Evolutionary conservation across 35 echinoderm and acorn worm species (phyloP).

Genomic region (Hemicentrotus pulcherrimus): DNA sequence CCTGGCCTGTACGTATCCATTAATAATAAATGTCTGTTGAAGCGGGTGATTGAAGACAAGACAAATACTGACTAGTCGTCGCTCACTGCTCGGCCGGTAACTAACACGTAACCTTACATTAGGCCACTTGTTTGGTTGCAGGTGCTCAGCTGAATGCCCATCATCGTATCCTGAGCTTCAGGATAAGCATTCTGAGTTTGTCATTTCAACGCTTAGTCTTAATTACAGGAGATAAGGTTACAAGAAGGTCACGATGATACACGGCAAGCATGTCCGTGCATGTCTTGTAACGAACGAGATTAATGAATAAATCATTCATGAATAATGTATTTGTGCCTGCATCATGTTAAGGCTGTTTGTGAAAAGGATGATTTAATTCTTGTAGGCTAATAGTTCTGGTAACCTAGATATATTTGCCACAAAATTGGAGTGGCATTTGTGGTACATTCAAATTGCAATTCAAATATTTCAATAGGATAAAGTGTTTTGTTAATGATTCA

Average conservation of each 20-base stretch:
- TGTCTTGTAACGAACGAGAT: too few species aligned
- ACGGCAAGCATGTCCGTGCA: background rate
- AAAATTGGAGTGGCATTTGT: background rate
- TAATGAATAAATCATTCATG: background rate
- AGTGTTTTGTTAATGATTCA: background rate
- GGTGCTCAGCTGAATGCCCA: background rate
- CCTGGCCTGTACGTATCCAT: too few species aligned
- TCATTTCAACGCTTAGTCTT: background rate
- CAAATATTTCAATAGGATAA: background rate
- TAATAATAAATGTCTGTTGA: background rate
- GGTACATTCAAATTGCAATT: background rate
- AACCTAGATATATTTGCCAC: background rate
- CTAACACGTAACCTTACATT: background rate
- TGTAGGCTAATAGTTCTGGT: background rate
- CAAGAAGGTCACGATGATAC: background rate
- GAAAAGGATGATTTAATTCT: too few species aligned
- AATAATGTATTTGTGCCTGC: background rate
- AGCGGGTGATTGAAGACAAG: constrained; percentile 8
- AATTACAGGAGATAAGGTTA: constrained; percentile 10
- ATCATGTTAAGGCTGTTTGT: too few species aligned
- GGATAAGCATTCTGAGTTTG: background rate
- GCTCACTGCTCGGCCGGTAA: background rate
- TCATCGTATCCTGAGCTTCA: background rate
- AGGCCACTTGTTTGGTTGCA: background rate
- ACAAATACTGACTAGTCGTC: background rate